phyloP scores from a whole-genome alignment of 2,113 vertebrate species.

The Lucifuga dentata region DNA sequence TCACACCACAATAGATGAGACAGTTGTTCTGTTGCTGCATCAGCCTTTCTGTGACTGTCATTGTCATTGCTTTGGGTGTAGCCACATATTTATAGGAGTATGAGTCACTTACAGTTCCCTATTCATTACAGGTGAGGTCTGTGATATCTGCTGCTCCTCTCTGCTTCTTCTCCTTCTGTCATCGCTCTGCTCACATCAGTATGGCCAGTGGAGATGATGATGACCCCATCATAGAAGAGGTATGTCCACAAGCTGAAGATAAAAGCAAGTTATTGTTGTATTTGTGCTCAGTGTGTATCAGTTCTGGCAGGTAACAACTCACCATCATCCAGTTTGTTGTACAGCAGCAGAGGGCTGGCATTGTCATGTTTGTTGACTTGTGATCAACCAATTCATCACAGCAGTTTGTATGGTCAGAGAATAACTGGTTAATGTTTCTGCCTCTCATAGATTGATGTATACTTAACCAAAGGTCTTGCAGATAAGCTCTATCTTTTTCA shows the following conservation, averaged over 20 bases:
- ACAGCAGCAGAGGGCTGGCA: too few species aligned
- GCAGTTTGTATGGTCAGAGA: background rate
- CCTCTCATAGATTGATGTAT: conserved; percentile 90
- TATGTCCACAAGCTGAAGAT: conserved; percentile 54
- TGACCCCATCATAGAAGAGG: conserved; percentile 98
- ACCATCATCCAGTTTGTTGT: too few species aligned
- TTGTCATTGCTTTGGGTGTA: conserved; percentile 11
- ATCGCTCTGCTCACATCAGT: conserved; percentile 69
- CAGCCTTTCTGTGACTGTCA: background rate
- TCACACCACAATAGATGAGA: background rate
- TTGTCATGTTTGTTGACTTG: too few species aligned
- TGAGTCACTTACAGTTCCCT: background rate
- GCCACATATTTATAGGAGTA: background rate
- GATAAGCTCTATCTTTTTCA: conserved; percentile 98
- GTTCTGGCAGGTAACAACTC: too few species aligned
- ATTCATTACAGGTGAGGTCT: conserved; percentile 56
- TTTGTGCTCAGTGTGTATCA: too few species aligned
- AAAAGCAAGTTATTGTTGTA: too few species aligned
- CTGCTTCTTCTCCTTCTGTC: conserved; percentile 28
- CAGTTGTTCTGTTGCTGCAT: background rate
- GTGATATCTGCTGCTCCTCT: conserved; percentile 51
- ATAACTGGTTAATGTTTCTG: background rate
- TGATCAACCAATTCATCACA: too few species aligned
- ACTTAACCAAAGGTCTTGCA: conserved; percentile 94
- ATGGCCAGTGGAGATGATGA: conserved; percentile 99